Evolutionary conservation across 2,113 vertebrate genomes (phyloP), one percentile per base, ranked within the genome.

Genomic region (Pangasianodon gigas): DNA sequence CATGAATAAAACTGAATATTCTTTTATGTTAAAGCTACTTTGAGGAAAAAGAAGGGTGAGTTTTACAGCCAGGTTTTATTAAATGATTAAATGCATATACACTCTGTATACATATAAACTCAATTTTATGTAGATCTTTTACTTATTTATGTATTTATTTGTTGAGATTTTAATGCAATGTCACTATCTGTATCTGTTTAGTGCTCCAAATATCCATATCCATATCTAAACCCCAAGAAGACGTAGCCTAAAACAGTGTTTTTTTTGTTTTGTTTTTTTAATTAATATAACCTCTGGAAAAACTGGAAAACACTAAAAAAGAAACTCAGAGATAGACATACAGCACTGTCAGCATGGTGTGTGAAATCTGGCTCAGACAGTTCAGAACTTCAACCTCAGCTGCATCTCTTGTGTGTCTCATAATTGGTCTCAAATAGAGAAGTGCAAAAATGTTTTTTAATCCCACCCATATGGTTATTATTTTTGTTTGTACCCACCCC

Each of bases 1-100:
- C 75, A 85, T 90, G 71, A 88, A 75, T 92, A 86, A 91, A 83
- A 81, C 83, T 85, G 89, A 91, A 95, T 93, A 93, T 95, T 94
- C 95, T 95, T 94, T 97, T 97, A 94, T 97, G 96, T 96, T 93
- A 96, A 97, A 98, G 97, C 97, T 95, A 97, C 97, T 93, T 96
- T 98, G 94, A 96, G 97, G 97, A 98, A 97, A 95, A 97, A 97
- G 96, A 98, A 97, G 96, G 97, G 96, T 97, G 97, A 94, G 94
- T 94, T 87, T 91, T 41, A 81, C 54, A 85, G 83, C 37, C 54
- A 52, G 74, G 67, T 84, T 90, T 87, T 74, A 60, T 26, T 60
- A 11, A 60, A 84, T 60, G 10, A 77, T 90, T 51, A 75, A 87
- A 75, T 10, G n/a, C 69, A 56, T 80, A 26, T 71, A 81, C n/a